These are phyloP conservation scores for Oreotragus oreotragus DNA, from an alignment of 2,113 vertebrate species.

Conservation along the genomic window DNA sequence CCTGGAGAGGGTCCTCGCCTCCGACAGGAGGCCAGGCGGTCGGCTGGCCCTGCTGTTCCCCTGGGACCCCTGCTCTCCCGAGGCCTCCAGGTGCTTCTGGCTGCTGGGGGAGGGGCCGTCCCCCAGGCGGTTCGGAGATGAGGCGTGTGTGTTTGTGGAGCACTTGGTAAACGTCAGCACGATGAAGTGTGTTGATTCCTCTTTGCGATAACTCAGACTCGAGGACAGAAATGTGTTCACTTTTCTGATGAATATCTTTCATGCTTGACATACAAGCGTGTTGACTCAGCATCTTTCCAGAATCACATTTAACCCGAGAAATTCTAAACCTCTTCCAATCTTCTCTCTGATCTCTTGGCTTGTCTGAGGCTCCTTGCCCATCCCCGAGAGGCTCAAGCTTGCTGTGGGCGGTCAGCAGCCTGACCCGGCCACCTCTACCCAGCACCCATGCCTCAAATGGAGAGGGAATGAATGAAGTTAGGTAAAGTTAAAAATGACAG, in stretches of 20 bases:
- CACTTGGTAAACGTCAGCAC: background rate
- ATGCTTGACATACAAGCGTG: background rate
- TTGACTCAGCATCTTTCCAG: background rate
- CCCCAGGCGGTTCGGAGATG: background rate
- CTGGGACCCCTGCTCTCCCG: accelerated
- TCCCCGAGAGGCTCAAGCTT: background rate
- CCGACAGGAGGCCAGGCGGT: accelerated
- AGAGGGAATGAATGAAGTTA: background rate
- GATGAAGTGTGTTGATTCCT: accelerated
- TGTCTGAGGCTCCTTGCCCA: background rate
- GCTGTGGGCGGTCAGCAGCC: background rate
- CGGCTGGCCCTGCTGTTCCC: background rate
- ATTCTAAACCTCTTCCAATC: background rate
- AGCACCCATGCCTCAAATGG: background rate
- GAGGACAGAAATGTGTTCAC: background rate
- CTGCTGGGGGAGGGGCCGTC: accelerated
- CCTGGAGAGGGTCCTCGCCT: background rate
- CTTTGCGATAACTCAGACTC: background rate
- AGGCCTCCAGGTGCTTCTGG: background rate
- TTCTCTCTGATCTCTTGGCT: background rate
- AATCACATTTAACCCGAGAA: background rate
- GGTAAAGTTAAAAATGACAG: background rate
- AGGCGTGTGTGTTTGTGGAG: background rate
- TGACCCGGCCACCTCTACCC: background rate
- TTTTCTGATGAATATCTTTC: background rate